phyloP scores from a whole-genome alignment of 1,140 invertebrate species.

The Zaprionus davidi region DNA sequence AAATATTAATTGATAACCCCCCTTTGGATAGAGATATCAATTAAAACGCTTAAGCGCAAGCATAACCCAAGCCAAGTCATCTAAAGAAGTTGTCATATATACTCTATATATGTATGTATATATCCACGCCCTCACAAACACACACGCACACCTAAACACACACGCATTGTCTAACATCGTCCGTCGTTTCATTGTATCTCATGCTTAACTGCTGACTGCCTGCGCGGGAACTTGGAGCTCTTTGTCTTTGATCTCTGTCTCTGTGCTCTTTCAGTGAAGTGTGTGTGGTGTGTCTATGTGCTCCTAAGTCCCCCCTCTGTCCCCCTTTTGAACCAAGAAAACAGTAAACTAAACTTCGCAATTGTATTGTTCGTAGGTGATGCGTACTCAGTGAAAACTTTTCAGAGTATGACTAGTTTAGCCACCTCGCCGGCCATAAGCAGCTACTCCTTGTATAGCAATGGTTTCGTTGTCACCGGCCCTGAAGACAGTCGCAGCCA shows the following conservation, averaged over 20 bases:
- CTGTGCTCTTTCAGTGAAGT: slow-evolving; percentile 9
- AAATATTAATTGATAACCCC: slow-evolving; percentile 29
- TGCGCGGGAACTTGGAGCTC: slow-evolving; percentile 3
- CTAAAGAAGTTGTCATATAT: slow-evolving; percentile 19
- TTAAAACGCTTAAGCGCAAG: background rate
- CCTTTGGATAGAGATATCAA: slow-evolving; percentile 3
- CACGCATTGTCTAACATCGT: slow-evolving; percentile 37
- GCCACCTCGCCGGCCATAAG: slow-evolving; percentile 82
- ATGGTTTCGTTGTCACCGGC: slow-evolving; percentile 78
- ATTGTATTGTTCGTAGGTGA: slow-evolving; percentile 79
- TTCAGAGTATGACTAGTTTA: slow-evolving; percentile 84
- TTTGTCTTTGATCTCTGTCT: background rate
- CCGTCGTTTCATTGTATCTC: slow-evolving; percentile 29
- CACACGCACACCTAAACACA: slow-evolving; percentile 4
- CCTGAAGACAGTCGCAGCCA: slow-evolving; percentile 68
- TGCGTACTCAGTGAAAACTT: slow-evolving; percentile 84
- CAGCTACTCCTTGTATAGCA: slow-evolving; percentile 82
- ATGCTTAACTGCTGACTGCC: slow-evolving; percentile 11
- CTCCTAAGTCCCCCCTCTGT: background rate
- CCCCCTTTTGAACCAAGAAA: slow-evolving; percentile 1
- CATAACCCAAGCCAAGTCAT: slow-evolving; percentile 11
- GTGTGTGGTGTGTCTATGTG: slow-evolving; percentile 17
- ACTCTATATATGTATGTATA: slow-evolving; percentile 1
- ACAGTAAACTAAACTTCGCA: slow-evolving; percentile 49
- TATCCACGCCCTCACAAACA: slow-evolving; percentile 1